Percentiles rank a stretch among this genome's conserved stretches.
These are phyloP conservation scores for Trichosurus vulpecula DNA, from an alignment of 2,797 vertebrate genomes.

Conservation along the genomic window DNA sequence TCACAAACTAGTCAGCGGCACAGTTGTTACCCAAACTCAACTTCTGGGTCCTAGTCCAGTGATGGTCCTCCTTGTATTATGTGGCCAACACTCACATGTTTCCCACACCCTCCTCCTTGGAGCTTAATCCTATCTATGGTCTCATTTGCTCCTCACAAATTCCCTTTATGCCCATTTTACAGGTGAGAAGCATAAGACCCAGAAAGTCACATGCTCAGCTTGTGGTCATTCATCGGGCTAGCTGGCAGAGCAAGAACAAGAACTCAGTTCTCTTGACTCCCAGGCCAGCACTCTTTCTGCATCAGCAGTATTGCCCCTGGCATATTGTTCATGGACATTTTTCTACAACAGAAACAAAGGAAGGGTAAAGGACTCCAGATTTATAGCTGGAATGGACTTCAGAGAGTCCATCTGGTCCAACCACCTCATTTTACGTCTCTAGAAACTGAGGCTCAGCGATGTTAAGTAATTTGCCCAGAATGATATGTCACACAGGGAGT, in stretches of 20 bases:
- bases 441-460: slow-evolving; percentile 5
- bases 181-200: not conserved
- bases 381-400: not conserved
- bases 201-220: not conserved
- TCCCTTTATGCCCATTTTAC: not conserved
- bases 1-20: not conserved
- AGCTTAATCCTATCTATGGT: not conserved
- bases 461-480: not conserved
- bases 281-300: not conserved
- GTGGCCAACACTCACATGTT: not conserved
- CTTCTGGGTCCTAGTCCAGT: not conserved
- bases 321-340: not conserved
- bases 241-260: not conserved
- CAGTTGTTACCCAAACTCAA: not conserved
- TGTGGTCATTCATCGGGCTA: not conserved
- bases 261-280: not conserved
- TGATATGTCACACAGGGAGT: not conserved
- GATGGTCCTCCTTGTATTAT: not conserved
- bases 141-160: not conserved
- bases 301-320: not conserved
- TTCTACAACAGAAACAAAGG: not conserved
- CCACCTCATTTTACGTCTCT: not conserved
- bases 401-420: not conserved
- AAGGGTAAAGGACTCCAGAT: not conserved
- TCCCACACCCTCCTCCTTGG: not conserved